A percentile compares a stretch with the other conserved stretches of the same genome.
phyloP scores from a whole-genome alignment of 2,113 vertebrate genomes.

The Halcyon malimbica region DNA sequence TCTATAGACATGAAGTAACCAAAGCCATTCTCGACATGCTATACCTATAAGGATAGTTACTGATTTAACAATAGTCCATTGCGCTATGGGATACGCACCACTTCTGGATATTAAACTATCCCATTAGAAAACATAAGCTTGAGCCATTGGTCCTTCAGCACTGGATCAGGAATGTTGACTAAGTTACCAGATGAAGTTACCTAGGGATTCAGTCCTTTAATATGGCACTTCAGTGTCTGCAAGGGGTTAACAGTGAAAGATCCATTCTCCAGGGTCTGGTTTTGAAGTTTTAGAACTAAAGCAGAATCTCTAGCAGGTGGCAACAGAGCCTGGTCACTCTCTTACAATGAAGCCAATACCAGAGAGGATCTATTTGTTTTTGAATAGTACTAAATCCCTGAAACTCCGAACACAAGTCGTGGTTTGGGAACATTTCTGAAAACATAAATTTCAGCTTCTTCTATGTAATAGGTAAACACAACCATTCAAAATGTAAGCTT shows the following conservation, averaged over 20 bases:
- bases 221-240: not conserved
- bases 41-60: not conserved
- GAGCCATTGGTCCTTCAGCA: not conserved
- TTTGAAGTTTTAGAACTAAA: not conserved
- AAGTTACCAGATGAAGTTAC: not conserved
- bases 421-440: not conserved
- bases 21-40: not conserved
- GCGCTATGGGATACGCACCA: not conserved
- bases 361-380: not conserved
- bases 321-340: not conserved
- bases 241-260: not conserved
- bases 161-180: not conserved
- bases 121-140: not conserved
- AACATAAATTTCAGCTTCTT: not conserved
- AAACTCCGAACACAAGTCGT: not conserved
- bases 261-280: not conserved
- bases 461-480: not conserved
- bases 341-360: not conserved
- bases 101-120: not conserved
- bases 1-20: not conserved
- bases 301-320: not conserved
- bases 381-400: not conserved
- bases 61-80: not conserved
- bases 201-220: not conserved
- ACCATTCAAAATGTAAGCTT: not conserved